These are phyloP conservation scores for Hyles lineata DNA, from an alignment of 2,888 invertebrate genomes.

Conservation along the genomic window DNA sequence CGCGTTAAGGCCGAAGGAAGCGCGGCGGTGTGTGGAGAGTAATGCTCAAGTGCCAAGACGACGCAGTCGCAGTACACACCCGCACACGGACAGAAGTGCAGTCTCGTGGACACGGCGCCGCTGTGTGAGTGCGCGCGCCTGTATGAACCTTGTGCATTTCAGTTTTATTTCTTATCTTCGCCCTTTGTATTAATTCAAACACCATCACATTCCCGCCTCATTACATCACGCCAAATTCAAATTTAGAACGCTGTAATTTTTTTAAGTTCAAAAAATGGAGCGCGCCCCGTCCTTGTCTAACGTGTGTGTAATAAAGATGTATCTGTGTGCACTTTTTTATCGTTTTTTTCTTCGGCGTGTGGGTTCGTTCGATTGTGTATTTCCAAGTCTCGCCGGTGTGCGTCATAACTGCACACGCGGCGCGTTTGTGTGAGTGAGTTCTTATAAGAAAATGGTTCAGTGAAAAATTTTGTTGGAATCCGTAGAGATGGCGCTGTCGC, in stretches of 20 bases:
- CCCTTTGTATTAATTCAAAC: constrained; percentile 62
- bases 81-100: constrained; percentile 72
- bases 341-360: constrained; percentile 82
- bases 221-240: constrained; percentile 39
- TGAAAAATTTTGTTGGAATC: constrained; percentile 80
- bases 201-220: constrained; percentile 54
- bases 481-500: constrained; percentile 80
- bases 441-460: constrained; percentile 83
- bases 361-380: constrained; percentile 82
- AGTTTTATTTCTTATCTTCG: constrained; percentile 73
- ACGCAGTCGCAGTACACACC: constrained; percentile 57
- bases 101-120: constrained; percentile 57
- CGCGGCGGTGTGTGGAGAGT: constrained; percentile 31
- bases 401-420: constrained; percentile 51
- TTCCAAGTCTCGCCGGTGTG: constrained; percentile 49
- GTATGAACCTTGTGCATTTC: constrained; percentile 79
- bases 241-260: constrained; percentile 36
- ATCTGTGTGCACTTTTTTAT: constrained; percentile 80
- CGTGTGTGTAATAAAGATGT: constrained; percentile 51
- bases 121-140: constrained; percentile 73
- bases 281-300: constrained; percentile 53
- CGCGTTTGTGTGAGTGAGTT: constrained; percentile 65
- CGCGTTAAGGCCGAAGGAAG: background rate
- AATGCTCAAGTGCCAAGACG: constrained; percentile 52
- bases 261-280: constrained; percentile 48